Base-by-base conservation (phyloP, 2,888 invertebrate genomes). In the Lepidochrysops patricia region DNA sequence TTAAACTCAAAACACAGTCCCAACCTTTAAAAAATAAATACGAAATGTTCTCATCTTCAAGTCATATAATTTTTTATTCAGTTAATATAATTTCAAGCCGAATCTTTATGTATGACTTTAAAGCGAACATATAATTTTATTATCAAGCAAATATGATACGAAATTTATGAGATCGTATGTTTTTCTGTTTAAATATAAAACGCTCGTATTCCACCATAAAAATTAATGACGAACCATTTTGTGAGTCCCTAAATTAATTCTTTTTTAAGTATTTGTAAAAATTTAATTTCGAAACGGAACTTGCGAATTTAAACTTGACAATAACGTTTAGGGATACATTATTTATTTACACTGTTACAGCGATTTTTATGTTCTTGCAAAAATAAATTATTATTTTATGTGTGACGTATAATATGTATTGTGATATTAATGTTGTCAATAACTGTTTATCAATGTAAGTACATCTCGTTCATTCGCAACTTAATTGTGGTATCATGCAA, bases 161-260 rank as follows among this genome's bases (percentile, higher is more conserved):
- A 58, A 58, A 50, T 58, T 49, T 58, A 58, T 58, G 32, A 32
- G 48, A 34, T 49, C 32, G 50, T 50, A 58, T 34, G 49, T 58
- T 58, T 58, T 58, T 50, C 58, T 58, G 58, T 58, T 49, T 9
- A 58, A 58, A 58, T 58, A 50, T 58, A 58, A 58, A 58, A 48
- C 34, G 49, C 27, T 49, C 49, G 15, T 32, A 25, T 32, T 29
- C 34, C 15, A n/a, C 13, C 43, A 26, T 58, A 58, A 58, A 58
- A 49, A 50, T 29, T 58, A 58, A 58, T 49, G 58, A 29, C 13
- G 43, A 5, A 29, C 32, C 48, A 58, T 58, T 49, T 58, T 25
- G 49, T 25, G 49, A 50, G 49, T 58, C 49, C 58, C 58, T 58
- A 49, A 48, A 49, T 49, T 32, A 58, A 58, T 29, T 15, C 13